Percentiles rank a stretch among this genome's conserved stretches.
Evolutionary conservation across 2,888 invertebrate species (phyloP).

Genomic region (Nomada lathburiana): DNA sequence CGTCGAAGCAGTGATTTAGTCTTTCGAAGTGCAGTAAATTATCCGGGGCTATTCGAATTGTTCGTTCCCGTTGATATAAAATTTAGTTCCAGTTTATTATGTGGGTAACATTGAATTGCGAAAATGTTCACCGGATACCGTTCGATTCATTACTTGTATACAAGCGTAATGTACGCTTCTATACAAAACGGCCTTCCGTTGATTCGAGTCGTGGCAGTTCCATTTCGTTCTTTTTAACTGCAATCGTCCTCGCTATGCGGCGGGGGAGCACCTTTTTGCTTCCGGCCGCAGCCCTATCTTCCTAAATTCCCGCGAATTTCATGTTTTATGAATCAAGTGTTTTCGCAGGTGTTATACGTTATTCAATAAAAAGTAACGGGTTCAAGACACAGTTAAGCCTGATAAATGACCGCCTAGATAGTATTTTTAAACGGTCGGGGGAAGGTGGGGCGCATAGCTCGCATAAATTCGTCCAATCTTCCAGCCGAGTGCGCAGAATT

Average conservation of each 20-base stretch:
- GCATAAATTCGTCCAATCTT: slow-evolving; percentile 67
- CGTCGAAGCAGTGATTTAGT: background rate
- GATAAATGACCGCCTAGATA: slow-evolving; percentile 62
- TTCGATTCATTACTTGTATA: background rate
- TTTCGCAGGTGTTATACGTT: slow-evolving; percentile 67
- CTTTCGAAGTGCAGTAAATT: background rate
- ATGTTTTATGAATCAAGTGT: slow-evolving; percentile 66
- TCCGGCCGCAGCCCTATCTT: slow-evolving; percentile 21
- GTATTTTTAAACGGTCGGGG: slow-evolving; percentile 61
- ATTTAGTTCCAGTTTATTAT: too few species aligned
- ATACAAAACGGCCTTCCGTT: background rate
- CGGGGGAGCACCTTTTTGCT: slow-evolving; percentile 1
- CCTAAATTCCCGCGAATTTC: slow-evolving; percentile 53
- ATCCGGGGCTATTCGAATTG: background rate
- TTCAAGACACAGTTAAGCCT: slow-evolving; percentile 64
- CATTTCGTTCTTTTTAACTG: background rate
- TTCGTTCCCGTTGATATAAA: background rate
- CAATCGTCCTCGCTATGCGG: background rate
- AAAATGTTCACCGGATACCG: background rate
- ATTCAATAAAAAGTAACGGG: slow-evolving; percentile 65
- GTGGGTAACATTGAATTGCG: background rate
- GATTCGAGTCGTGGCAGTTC: background rate
- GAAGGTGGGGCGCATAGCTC: slow-evolving; percentile 35
- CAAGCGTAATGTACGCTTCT: background rate
- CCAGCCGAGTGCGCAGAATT: slow-evolving; percentile 49